Evolutionary conservation across 2,888 invertebrate species (phyloP), one percentile per base, ranked within the genome.

Genomic region (Sinopyrophorus schimmeli): DNA sequence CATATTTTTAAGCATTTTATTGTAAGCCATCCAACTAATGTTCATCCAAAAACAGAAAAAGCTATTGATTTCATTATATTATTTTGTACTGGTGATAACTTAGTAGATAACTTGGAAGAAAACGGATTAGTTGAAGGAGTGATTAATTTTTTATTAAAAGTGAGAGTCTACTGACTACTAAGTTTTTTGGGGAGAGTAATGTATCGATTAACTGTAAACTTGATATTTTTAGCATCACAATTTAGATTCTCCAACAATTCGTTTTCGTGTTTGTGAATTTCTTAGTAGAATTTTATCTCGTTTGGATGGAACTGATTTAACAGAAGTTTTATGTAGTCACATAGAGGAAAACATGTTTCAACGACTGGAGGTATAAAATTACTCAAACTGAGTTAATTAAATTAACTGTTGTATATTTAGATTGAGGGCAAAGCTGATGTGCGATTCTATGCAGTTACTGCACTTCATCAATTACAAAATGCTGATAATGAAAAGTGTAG

Each of bases 401-500:
- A n/a, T n/a, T n/a, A n/a, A n/a, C n/a, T n/a, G n/a, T n/a, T n/a
- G n/a, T n/a, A n/a, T n/a, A n/a, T n/a, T n/a, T n/a, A 44, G 37
- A 18, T n/a, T n/a, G 93, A 93, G 66, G 80, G 83, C 5, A 82
- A 87, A 28, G 80, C 87, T 1, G 81, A 82, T 35, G 87, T 94
- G 2, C 79, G 93, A 11, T 83, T 85, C 20, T 86, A 92, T 60
- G 92, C 92, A 0, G 85, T 91, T 0, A 71, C 82, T 16, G 89
- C 91, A 0, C 74, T 94, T 24, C 83, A 86, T 42, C 78, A 92
- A 3, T 75, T 94, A 1, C 94, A 94, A 70, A 85, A 89, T 61
- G 90, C 92, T 0, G 75, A 75, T 32, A 83, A 89, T 63, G 79
- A 80, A 0, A 79, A 86, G 18, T 92, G 93, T 68, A 82, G 81